These are phyloP conservation scores for Tetragonisca angustula DNA, from an alignment of 2,888 invertebrate genomes.

Conservation along the genomic window DNA sequence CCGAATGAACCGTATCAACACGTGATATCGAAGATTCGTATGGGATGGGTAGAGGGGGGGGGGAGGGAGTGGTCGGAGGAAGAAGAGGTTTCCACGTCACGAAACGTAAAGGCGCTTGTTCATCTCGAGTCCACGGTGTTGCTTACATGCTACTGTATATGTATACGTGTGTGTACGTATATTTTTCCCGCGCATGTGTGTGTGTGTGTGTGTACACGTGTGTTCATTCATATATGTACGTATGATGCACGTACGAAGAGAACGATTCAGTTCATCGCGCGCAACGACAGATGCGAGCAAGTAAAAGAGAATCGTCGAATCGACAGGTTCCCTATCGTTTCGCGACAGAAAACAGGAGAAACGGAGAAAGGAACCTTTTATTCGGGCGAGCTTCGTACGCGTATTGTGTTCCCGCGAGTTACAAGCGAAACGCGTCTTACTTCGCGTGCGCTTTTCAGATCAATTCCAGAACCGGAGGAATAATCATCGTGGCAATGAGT, in stretches of 20 bases:
- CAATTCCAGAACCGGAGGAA: conserved; percentile 56
- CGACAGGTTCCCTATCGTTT: conserved; percentile 12
- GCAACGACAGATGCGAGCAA: conserved; percentile 51
- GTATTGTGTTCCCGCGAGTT: conserved; percentile 16
- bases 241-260: conserved; percentile 65
- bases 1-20: background rate
- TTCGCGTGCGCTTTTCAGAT: conserved; percentile 37
- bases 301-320: conserved; percentile 25
- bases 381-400: conserved; percentile 13
- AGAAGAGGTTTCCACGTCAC: background rate
- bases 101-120: conserved; percentile 29
- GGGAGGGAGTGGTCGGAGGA: background rate
- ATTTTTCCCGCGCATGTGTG: conserved; percentile 32
- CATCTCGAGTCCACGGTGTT: conserved; percentile 34
- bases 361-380: background rate
- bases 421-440: conserved; percentile 45
- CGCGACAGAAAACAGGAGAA: background rate
- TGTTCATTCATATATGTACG: conserved; percentile 48
- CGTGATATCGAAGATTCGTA: conserved; percentile 2
- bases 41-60: no score
- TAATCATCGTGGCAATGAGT: conserved; percentile 20
- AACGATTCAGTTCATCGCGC: conserved; percentile 53
- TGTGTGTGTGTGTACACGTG: conserved; percentile 40
- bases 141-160: conserved; percentile 32
- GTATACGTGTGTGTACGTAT: conserved; percentile 12